phyloP scores from a whole-genome alignment of 2,113 vertebrate genomes.

The Podarcis cretensis region DNA sequence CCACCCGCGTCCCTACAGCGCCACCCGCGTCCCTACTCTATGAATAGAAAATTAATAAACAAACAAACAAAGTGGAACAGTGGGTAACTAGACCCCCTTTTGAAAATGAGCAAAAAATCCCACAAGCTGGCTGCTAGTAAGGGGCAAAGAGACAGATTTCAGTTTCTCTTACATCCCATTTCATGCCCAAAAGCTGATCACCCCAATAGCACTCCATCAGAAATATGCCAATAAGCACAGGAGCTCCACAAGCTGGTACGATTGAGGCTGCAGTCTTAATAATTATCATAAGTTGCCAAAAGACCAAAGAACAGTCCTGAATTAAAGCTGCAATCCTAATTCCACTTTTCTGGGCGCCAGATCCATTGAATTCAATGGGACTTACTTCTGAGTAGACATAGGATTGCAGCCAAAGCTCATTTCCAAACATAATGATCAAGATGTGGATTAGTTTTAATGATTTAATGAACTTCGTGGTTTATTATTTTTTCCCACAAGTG shows the following conservation, averaged over 20 bases:
- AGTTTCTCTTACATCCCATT: neutral
- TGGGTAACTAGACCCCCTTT: neutral
- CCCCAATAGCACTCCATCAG: too few relatives aligned
- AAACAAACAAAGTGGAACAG: neutral
- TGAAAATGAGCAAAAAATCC: neutral
- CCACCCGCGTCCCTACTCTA: too few relatives aligned
- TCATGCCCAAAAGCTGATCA: too few relatives aligned
- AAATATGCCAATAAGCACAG: too few relatives aligned
- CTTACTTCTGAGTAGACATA: too few relatives aligned
- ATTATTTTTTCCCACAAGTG: neutral
- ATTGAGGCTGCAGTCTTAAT: neutral
- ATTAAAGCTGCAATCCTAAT: neutral
- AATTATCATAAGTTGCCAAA: neutral
- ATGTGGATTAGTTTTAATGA: neutral
- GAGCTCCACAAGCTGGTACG: neutral
- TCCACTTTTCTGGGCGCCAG: neutral
- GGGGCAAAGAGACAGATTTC: neutral
- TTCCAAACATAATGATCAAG: too few relatives aligned
- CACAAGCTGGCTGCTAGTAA: neutral
- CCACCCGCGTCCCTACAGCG: too few relatives aligned
- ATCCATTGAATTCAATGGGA: too few relatives aligned
- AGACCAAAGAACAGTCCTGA: neutral
- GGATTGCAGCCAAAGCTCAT: too few relatives aligned
- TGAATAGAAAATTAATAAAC: too few relatives aligned
- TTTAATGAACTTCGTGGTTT: neutral